Base-by-base conservation (phyloP, 2,888 invertebrate species). In the Iphiclides podalirius region DNA sequence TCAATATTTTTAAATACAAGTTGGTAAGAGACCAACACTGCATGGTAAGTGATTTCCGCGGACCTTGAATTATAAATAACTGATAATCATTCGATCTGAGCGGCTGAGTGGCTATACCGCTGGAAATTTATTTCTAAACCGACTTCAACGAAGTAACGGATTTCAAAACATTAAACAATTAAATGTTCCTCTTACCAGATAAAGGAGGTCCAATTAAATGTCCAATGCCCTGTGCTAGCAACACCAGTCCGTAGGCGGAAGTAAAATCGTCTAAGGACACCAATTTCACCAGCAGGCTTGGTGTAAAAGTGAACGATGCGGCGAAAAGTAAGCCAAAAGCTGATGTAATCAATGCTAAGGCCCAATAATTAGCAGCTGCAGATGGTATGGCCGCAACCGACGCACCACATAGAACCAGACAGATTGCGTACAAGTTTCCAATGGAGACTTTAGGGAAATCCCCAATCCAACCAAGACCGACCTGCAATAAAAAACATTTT, bases 261-360 rank as follows among this genome's bases (percentile, higher is more conserved):
- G 98, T 97, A 73, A 98, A 97, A 59, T 95, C 93, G 71, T 97
- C 96, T 70, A 98, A 81, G 3, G 97, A 96, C 26, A 98, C 94
- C 64, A 98, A 85, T 67, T 96, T 94, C 36, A 97, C 96, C 58
- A 98, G 84, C 63, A 98, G 93, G 65, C 96, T 95, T 0, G 97
- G 96, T 0, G 97, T 97, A 60, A 98, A 94, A 0, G 96, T 94
- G 76, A 96, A 98, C 52, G 94, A 96, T 59, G 96, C 97, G 40
- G 96, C 96, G 72, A 98, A 96, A 59, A 96, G 94, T 57, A 98
- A 90, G 8, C 98, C 98, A 80, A 97, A 98, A 0, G 93, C 83
- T 0, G 92, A 92, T 13, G 90, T 90, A 11, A 85, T 81, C 52
- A 74, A 67, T 23, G 85, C 84, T 35, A 92, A 73, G 8, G 87